Conservation (phyloP, 2,113 vertebrate species). For the Drymodes brunneopygia region DNA sequence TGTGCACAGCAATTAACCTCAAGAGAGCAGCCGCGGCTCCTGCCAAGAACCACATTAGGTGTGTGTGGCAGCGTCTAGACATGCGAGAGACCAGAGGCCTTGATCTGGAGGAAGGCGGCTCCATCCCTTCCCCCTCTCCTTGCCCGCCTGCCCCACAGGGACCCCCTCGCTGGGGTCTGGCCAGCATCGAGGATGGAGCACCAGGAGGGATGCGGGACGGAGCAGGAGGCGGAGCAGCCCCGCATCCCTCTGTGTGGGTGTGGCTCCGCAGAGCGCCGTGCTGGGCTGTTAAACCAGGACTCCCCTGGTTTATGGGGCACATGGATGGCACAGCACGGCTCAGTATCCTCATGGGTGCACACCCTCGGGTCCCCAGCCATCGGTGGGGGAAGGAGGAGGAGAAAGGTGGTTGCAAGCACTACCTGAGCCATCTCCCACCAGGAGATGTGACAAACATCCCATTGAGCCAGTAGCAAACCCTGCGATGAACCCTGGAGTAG, state of each 20-base stretch:
- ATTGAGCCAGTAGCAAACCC: neutral
- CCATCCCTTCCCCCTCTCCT: neutral
- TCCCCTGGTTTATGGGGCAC: neutral
- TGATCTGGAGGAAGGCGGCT: conserved; percentile 40
- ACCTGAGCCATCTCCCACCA: neutral
- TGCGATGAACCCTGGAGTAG: neutral
- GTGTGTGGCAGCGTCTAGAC: conserved; percentile 65
- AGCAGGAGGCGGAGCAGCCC: neutral
- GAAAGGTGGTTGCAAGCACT: neutral
- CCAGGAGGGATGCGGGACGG: neutral
- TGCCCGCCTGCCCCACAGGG: neutral
- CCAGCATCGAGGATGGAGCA: neutral
- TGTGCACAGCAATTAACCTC: conserved; percentile 31
- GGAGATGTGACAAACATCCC: neutral
- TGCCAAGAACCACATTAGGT: conserved; percentile 68
- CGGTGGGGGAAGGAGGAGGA: neutral
- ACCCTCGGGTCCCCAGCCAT: neutral
- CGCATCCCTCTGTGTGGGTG: neutral
- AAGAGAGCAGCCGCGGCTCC: conserved; percentile 39
- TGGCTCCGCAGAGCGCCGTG: neutral
- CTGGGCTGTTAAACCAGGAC: neutral
- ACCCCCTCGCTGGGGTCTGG: neutral
- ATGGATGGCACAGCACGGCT: neutral
- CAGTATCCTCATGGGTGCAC: rapidly evolving
- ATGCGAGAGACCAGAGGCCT: conserved; percentile 59